Base-by-base conservation (phyloP, 2,888 invertebrate genomes). In the Chymomyza caudatula region DNA sequence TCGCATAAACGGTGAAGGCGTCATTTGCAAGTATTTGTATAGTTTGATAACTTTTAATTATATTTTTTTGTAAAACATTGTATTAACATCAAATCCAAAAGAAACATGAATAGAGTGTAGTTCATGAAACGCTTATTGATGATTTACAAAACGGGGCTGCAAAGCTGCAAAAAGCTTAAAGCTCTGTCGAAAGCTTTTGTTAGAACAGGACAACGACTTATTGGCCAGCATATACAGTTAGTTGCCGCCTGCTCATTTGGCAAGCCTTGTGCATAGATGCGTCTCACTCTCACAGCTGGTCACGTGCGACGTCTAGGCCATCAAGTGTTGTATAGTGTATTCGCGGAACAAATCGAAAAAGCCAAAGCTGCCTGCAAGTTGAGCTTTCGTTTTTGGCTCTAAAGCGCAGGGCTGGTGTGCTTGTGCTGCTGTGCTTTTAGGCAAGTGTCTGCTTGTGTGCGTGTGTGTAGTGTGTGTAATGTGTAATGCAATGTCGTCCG, bases 401-500 rank as follows among this genome's bases (percentile, higher is more conserved):
- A 77, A 67, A 37, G 79, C 78, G 78, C 81, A 80, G 76, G 76
- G 68, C 73, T 69, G 70, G 58, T 53, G 49, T 60, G 60, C 13
- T 22, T 15, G 4, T 5, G 29, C 23, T 25, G 13, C 44, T 15
- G 15, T 17, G 8, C 49, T 44, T 17, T 47, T 56, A 37, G 65
- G 66, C 51, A 51, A 25, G 53, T 25, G 43, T 52, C 15, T 53
- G 29, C 42, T 20, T 53, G 66, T 43, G 47, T 64, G 66, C 43
- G 61, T 57, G 55, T 13, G 20, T 43, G 62, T 56, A 3, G 56
- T 6, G 44, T 66, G 64, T 71, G 72, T 68, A 63, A 77, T 69
- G 74, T 80, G 76, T 74, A 84, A 80, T 81, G 85, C 82, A 85
- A 85, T 80, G 83, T 83, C 73, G 67, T 67, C 67, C 79, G 78